Evolutionary conservation across 2,797 vertebrate genomes (phyloP), one percentile per base, ranked within the genome.

Genomic region (Trachops cirrhosus): DNA sequence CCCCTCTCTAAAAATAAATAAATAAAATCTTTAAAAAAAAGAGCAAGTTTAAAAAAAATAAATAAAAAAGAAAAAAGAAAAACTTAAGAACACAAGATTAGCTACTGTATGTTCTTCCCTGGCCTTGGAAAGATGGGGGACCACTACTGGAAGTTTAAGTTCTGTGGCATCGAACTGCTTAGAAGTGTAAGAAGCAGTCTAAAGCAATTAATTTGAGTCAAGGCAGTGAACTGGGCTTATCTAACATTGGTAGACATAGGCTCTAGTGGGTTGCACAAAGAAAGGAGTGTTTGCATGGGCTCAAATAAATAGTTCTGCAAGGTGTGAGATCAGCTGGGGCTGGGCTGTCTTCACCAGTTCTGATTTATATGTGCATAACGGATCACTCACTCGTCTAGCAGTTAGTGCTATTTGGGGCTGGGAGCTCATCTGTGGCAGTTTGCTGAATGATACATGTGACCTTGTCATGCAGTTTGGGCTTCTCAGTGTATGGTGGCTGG

Each of bases 41-140:
- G n/a, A n/a, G n/a, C n/a, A n/a, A n/a, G n/a, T n/a, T n/a, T n/a
- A n/a, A n/a, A n/a, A n/a, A n/a, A n/a, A n/a, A n/a, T n/a, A n/a
- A n/a, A n/a, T n/a, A n/a, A n/a, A n/a, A n/a, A n/a, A n/a, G n/a
- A 16, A 29, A 73, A 34, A 83, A 15, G 6, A 54, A 52, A 39
- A 46, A 8, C 6, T 84, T 24, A 32, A 9, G 48, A 68, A 84
- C 4, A 52, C 6, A 34, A 5, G 22, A 14, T 73, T 73, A 64
- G 34, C 26, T 10, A 1, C 7, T 54, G 1, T 32, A 21, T 18
- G 16, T 52, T 10, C 0, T 59, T 79, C 1, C 0, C 3, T 0
- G 41, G 6, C 37, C 37, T 59, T 73, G 15, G 54, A 46, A 78
- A 10, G 19, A 2, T 62, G 6, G 7, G 6, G 39, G 19, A 7